Evolutionary conservation across 2,797 vertebrate species (phyloP), one percentile per base, ranked within the genome.

Genomic region (Leucoraja ocellata): DNA sequence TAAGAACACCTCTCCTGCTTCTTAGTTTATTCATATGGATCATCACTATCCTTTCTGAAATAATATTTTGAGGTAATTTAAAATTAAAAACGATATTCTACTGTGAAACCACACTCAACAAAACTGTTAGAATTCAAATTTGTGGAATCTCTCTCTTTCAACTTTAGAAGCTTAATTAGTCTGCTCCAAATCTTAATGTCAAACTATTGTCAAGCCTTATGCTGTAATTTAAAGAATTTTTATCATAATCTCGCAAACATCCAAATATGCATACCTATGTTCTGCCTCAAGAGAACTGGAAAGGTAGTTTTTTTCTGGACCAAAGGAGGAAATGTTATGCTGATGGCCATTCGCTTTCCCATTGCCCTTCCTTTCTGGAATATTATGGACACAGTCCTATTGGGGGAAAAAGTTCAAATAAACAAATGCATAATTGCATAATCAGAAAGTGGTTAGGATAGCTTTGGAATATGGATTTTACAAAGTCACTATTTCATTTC

Each of bases 221-320:
- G 18, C 39, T 23, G 10, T 0, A 91, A 76, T 3, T 25, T 23
- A 92, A 73, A 54, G 25, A 28, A 28, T 76, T 92, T 54, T 11
- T 32, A 58, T 58, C 21, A 28, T 25, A 92, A 28, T 68, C 1
- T 88, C 14, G 36, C 14, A 36, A 88, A 68, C 13, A 74, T 54
- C 4, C 11, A 58, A 92, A 58, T 54, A 39, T 28, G n/a, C 63
- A 95, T 94, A 98, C 99, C 99, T 98, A 97, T 99, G 98, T 96
- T 99, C 99, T 94, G 99, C 99, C 97, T 99, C 99, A 96, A 99
- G 95, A 91, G 99, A 99, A 95, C 99, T 98, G 94, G 99, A 99
- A 95, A 99, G 97, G 95, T 98, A 98, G 94, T 98, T 98, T 0
- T 97, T 96, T 95, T 98, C 97, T 6, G 97, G 97, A 95, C 98